Percentiles rank a stretch among this genome's conserved stretches.
Evolutionary conservation across 2,888 invertebrate genomes (phyloP).

Genomic region (Carpatolechia fugitivella): DNA sequence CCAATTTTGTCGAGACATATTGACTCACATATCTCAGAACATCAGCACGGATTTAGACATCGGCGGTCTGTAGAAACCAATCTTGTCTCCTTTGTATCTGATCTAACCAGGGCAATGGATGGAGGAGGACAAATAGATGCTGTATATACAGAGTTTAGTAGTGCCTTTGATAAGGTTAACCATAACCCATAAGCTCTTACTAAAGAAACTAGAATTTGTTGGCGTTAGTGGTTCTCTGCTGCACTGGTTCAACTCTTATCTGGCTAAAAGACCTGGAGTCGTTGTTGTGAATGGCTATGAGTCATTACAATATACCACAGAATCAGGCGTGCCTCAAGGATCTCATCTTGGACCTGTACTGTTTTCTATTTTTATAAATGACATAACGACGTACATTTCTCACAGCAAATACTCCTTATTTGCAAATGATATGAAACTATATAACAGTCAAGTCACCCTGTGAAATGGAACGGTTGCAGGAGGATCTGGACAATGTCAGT

Average conservation of each 20-base stretch:
- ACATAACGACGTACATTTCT: neutral
- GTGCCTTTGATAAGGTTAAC: neutral
- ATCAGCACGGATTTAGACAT: neutral
- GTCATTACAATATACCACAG: neutral
- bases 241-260: neutral
- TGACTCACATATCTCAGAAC: neutral
- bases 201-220: neutral
- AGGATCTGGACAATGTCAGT: neutral
- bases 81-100: neutral
- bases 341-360: neutral
- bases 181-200: neutral
- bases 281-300: neutral
- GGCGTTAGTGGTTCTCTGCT: neutral
- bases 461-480: neutral
- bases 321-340: conserved; percentile 1
- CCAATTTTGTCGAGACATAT: neutral
- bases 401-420: neutral
- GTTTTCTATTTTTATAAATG: neutral
- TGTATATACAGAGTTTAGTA: neutral
- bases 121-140: neutral
- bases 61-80: neutral
- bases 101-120: neutral
- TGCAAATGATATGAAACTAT: neutral
- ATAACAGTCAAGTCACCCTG: too few species aligned
- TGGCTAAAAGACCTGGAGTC: neutral